These are phyloP conservation scores for Labroides dimidiatus DNA, from an alignment of 2,797 vertebrate genomes.

Conservation along the genomic window DNA sequence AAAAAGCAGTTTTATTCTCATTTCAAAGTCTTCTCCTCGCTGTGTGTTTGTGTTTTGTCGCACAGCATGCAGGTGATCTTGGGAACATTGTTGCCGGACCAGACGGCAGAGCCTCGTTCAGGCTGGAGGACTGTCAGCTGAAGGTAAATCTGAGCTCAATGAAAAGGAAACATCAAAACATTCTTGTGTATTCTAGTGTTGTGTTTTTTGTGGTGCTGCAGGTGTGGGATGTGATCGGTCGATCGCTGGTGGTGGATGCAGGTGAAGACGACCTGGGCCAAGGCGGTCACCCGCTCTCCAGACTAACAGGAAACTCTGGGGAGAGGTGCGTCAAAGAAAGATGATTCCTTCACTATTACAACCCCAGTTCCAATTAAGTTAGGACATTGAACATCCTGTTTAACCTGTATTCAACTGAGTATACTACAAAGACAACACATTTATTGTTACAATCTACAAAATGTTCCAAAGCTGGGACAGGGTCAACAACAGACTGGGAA, in stretches of 20 bases:
- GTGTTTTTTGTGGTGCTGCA: conserved; percentile 47
- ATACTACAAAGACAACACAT: too few species aligned
- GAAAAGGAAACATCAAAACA: not conserved
- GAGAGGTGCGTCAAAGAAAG: conserved; percentile 77
- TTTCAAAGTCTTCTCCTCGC: not conserved
- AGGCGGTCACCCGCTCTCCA: conserved; percentile 87
- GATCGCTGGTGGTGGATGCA: conserved; percentile 90
- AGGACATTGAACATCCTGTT: too few species aligned
- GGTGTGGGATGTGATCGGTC: conserved; percentile 94
- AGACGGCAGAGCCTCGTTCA: conserved; percentile 87
- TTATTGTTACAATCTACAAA: too few species aligned
- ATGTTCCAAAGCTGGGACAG: too few species aligned
- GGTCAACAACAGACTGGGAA: too few species aligned
- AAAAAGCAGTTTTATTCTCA: too few species aligned
- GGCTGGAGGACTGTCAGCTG: conserved; percentile 86
- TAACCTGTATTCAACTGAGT: too few species aligned
- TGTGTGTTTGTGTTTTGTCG: not conserved
- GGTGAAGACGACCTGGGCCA: conserved; percentile 91
- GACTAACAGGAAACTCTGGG: conserved; percentile 90
- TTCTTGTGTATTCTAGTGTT: not conserved
- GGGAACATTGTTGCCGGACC: conserved; percentile 87
- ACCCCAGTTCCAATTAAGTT: too few species aligned
- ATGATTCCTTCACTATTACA: too few species aligned
- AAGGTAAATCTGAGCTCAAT: conserved; percentile 82
- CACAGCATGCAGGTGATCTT: conserved; percentile 91